A percentile compares a stretch with the other conserved stretches of the same genome.
These are phyloP conservation scores for Channa striata DNA, from an alignment of 2,797 vertebrate species.

Conservation along the genomic window DNA sequence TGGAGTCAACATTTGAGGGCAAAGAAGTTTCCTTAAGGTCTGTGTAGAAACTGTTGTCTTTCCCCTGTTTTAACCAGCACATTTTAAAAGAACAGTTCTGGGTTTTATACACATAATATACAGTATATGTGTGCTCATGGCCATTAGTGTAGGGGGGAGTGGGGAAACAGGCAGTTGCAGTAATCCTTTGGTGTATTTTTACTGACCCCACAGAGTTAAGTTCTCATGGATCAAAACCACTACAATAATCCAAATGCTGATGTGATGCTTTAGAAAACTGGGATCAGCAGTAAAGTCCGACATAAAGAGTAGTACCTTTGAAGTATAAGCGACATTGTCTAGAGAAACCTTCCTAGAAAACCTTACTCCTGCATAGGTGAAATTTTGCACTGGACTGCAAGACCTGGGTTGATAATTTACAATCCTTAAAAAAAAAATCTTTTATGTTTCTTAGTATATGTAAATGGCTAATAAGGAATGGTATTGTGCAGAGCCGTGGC, in stretches of 20 bases:
- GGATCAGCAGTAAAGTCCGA: conserved; percentile 9
- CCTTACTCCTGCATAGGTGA: conserved; percentile 19
- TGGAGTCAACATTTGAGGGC: neutral
- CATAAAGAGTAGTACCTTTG: conserved; percentile 5
- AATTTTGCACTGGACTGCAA: conserved; percentile 8
- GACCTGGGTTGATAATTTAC: conserved; percentile 36
- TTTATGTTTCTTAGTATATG: conserved; percentile 27
- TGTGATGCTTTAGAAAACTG: conserved; percentile 5
- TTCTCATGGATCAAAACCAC: neutral
- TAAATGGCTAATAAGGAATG: conserved; percentile 32
- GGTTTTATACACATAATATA: too few relatives aligned
- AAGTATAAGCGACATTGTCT: neutral
- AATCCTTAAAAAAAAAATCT: conserved; percentile 22
- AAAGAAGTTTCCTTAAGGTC: conserved; percentile 2
- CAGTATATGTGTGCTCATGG: neutral
- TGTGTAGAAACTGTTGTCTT: conserved; percentile 7
- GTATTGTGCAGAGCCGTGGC: conserved; percentile 21
- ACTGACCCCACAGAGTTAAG: neutral
- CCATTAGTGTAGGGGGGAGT: neutral
- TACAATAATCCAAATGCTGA: neutral
- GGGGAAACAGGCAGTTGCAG: neutral
- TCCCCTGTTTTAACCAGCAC: neutral
- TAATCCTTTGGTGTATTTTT: neutral
- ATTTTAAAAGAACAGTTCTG: too few relatives aligned
- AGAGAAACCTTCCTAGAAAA: conserved; percentile 31